Base-by-base conservation (phyloP, 2,113 vertebrate species). In the Camelus dromedarius region DNA sequence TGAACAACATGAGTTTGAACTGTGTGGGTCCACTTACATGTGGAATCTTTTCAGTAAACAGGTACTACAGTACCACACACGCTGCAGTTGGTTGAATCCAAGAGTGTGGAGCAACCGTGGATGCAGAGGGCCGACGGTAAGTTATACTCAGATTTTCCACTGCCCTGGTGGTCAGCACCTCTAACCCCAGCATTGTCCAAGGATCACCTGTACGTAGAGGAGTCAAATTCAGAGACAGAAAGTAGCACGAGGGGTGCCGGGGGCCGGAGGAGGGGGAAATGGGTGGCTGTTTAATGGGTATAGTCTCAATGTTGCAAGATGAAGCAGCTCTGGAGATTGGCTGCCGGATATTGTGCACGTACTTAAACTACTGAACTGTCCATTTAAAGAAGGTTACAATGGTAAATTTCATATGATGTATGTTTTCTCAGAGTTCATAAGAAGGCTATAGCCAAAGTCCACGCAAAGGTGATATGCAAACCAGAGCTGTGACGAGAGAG, bases 151-250 rank as follows among this genome's bases (percentile, higher is more conserved):
- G 46, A 9, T 50, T 50, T 52, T 30, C 48, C 38, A 22, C 42
- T 30, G 72, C 30, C 0, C 73, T n/a, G 73, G 48, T n/a, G 48
- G 28, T 22, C 5, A 0, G 73, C 5, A 19, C 73, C 18, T 1
- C 73, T 76, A 42, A 32, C 30, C 18, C 48, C 48, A 32, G 10
- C 19, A 10, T 20, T 32, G 48, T 32, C 52, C 28, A 76, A 76
- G 73, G 0, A 11, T 3, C 48, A 22, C 32, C 30, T 6, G 6
- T 76, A 58, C 66, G 35, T 2, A 28, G 48, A 35, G 48, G 13
- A 42, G 15, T 56, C 50, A 18, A 58, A n/a, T n/a, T 64, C 62
- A 46, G 50, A 67, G 28, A 38, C 73, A 79, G 60, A 90, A 52
- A 90, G 73, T 20, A 52, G 48, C 28, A 24, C 2, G 9, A 35